Base-by-base conservation (phyloP, 1,140 invertebrate species). In the Nilaparvata lugens region DNA sequence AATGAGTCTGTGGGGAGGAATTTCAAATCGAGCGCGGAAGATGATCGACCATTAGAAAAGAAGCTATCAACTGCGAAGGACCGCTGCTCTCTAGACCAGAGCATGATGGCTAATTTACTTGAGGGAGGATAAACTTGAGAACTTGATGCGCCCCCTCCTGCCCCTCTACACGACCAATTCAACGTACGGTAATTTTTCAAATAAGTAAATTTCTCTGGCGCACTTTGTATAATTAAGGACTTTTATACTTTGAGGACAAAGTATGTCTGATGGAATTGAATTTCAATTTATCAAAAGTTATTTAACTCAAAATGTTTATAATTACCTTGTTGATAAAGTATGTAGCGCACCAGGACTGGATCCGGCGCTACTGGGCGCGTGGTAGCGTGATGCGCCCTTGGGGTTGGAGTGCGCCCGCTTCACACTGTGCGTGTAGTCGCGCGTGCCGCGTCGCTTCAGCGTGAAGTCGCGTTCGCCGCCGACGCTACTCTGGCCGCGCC, bases 381-480 rank as follows among this genome's bases (percentile, higher is more conserved):
- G 57, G 21, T 52, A 60, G 28, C 55, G 55, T 16, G 24, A 16
- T 9, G 14, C 55, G 7, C 59, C 59, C 6, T 38, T 48, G 4
- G 59, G 28, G 11, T 60, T 40, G 2, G 18, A 52, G 14, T 52
- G 52, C 16, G 59, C 59, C 4, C 52, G 18, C 14, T 51, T 16
- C 16, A 60, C 59, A 19, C 79, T 80, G 69, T 79, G 78, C 1
- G 81, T 82, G 62, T 82, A 82, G 45, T 82, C 81, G 24, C 77
- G 72, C 0, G 81, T 82, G 9, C 81, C 80, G 0, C 79, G 71
- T n/a, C 81, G 69, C 51, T 79, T 76, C 23, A 82, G 65, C 0
- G 81, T 82, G 53, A 81, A 82, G 64, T 82, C 81, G 19, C 77
- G 68, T 53, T 78, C 74, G 1, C 80, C 79, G 63, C 67, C 76